Evolutionary conservation across 92 coral and sea anemone species (phyloP).

Genomic region (Phenganax stokvisi): DNA sequence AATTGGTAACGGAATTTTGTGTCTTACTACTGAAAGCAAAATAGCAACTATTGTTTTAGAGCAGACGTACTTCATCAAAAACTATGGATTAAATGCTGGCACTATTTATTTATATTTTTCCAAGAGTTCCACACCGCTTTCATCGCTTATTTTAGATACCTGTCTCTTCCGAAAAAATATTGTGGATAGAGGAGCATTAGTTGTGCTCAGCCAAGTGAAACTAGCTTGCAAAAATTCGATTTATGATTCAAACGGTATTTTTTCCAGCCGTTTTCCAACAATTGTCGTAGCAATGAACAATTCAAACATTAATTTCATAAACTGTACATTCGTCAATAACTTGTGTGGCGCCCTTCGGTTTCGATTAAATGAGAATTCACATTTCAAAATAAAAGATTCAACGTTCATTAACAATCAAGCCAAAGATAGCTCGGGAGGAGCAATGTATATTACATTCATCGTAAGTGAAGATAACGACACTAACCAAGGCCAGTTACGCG

Average conservation of each 20-base stretch:
- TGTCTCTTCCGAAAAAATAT: neutral
- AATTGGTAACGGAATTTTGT: neutral
- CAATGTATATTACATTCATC: slow-evolving; percentile 22
- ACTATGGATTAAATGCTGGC: neutral
- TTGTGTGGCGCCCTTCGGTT: neutral
- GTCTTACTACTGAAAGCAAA: neutral
- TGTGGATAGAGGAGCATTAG: neutral
- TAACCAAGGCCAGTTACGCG: slow-evolving; percentile 7
- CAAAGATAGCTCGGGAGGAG: slow-evolving; percentile 24
- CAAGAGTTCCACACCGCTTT: neutral
- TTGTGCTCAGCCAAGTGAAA: neutral
- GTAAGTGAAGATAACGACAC: slow-evolving; percentile 9
- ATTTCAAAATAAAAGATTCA: slow-evolving; percentile 14
- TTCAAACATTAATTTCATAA: neutral
- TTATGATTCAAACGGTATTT: neutral
- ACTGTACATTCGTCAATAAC: slow-evolving; percentile 23
- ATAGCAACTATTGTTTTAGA: neutral
- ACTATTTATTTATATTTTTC: neutral
- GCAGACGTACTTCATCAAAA: neutral
- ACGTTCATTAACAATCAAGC: slow-evolving; percentile 27
- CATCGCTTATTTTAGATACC: neutral
- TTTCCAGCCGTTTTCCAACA: neutral
- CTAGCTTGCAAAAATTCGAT: slow-evolving; percentile 3
- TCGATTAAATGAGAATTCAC: neutral
- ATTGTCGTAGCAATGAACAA: slow-evolving; percentile 14